Conservation (phyloP, 2,797 vertebrate species). For the Sylvilagus floridanus region DNA sequence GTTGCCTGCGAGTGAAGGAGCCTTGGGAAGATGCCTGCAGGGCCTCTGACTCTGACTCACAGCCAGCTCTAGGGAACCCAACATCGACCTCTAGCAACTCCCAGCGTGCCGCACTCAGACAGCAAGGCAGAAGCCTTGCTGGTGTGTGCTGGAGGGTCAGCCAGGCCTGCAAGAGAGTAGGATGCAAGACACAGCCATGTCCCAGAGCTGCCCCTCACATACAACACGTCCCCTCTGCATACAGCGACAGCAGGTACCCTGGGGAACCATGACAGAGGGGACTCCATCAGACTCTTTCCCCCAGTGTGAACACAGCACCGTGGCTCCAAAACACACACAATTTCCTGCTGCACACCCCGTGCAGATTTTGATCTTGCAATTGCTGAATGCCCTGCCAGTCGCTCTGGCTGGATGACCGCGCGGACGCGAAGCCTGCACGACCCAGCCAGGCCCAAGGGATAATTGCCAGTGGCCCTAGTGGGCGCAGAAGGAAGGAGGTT, state of each 20-base stretch:
- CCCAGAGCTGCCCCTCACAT: background rate
- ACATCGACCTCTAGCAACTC: background rate
- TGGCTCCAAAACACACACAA: background rate
- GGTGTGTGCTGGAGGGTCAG: background rate
- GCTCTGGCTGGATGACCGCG: background rate
- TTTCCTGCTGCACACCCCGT: background rate
- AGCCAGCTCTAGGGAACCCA: rapidly evolving
- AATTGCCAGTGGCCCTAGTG: background rate
- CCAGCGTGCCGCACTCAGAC: background rate
- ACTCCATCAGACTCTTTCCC: background rate
- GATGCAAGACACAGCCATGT: rapidly evolving
- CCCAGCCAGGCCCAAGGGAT: background rate
- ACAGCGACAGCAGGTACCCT: background rate
- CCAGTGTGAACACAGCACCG: background rate
- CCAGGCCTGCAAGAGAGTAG: background rate
- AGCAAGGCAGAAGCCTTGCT: background rate
- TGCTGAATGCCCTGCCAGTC: background rate
- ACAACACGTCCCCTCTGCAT: too few relatives aligned
- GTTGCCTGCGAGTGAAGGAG: background rate
- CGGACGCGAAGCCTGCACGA: rapidly evolving
- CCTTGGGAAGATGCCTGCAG: background rate
- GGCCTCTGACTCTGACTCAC: background rate
- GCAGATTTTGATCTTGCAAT: background rate
- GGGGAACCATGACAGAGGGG: background rate
- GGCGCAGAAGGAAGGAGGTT: rapidly evolving